Evolutionary conservation across 2,797 vertebrate species (phyloP), one percentile per base, ranked within the genome.

Genomic region (Tragopan temminckii): DNA sequence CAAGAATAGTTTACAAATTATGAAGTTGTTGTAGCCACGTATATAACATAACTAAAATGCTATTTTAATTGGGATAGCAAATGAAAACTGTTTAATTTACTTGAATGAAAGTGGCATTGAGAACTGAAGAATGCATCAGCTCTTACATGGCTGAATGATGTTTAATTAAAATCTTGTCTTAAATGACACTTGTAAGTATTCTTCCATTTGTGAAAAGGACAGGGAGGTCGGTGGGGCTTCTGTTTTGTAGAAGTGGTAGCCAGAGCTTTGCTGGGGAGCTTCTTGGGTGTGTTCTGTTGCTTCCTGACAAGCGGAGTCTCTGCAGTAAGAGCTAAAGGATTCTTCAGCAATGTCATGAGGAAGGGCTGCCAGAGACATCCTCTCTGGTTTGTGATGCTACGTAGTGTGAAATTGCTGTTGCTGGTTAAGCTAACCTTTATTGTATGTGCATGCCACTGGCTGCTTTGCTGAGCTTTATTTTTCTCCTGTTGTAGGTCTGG

Each of bases 401-500:
- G 1, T 38, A 20, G 40, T 46, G 19, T 10, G 35, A 38, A 45
- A 68, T 58, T 76, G 82, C 92, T 77, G 29, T 59, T 90, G 83
- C 90, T 92, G 71, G 25, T 69, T 57, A 68, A 48, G 84, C 92
- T 82, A 29, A 92, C 82, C 89, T 55, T 43, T 38, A 2, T 4
- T 85, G 27, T 88, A 27, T 42, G 19, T 85, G 93, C 89, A 14
- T 94, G 89, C 82, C 77, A 74, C 82, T 81, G 80, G 46, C 96
- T 94, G 95, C 94, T 95, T 94, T 88, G 94, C 95, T 96, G 95
- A 97, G 95, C 93, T 89, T 83, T 94, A 53, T 95, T 96, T 97
- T 83, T 96, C 82, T 97, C 94, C 93, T 92, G 36, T 96, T 95
- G 45, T 96, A 97, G 96, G 96, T 97, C 96, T 94, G 96, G 96